Base-by-base conservation (phyloP, 2,113 vertebrate genomes). In the Tachysurus fulvidraco region DNA sequence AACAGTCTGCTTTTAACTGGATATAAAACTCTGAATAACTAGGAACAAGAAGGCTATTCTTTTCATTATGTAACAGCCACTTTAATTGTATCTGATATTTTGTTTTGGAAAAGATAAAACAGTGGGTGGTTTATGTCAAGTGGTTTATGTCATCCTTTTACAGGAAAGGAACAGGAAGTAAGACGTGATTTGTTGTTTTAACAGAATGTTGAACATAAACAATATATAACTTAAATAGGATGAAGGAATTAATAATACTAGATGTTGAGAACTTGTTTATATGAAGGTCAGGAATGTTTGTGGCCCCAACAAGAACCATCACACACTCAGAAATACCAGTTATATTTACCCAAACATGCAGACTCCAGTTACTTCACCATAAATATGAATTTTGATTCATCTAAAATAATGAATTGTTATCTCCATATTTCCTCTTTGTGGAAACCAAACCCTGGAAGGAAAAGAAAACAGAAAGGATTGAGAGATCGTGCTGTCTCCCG, bases 391-490 rank as follows among this genome's bases (percentile, higher is more conserved):
- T 71, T 71, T 41, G 36, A 71, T 23, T 73, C 23, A 73, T 9
- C 44, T 17, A 8, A 73, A 73, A 73, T 52, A n/a, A 8, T 21
- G 76, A 57, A 79, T 30, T 30, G 5, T 28, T 11, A 19, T 55
- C 76, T 0, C 76, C n/a, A 1, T 79, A 30, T 55, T 79, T 30
- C 46, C 71, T 46, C 71, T 46, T 74, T 54, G 8, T 54, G 23
- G 23, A 50, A n/a, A 5, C 46, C 54, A 77, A 77, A 52, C 23
- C 11, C 23, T 19, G 17, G 9, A 57, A 55, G 7, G 9, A 91
- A 88, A 36, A 85, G 88, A 82, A 88, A 84, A 62, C 65, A 52
- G 78, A 86, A 85, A 59, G 41, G 17, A n/a, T 36, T 80, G 52
- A 78, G 52, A 79, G 7, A 57, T 36, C 57, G 52, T 54, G n/a